Conservation (phyloP, 1,140 invertebrate genomes). For the Tetramorium parvispinum region DNA sequence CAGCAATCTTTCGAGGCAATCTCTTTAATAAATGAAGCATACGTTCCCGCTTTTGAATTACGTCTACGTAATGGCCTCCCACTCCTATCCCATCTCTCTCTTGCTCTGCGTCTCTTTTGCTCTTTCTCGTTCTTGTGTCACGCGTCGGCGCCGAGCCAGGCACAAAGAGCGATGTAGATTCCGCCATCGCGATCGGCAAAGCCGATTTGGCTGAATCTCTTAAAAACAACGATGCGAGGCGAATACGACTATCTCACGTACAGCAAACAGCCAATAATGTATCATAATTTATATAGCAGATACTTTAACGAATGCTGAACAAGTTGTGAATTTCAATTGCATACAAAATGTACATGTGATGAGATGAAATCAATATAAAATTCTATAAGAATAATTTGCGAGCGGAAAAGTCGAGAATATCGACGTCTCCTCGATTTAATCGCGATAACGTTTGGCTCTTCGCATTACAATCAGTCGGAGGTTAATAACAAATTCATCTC, state of each 20-base stretch:
- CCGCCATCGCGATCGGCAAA: constrained; percentile 51
- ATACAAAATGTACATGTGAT: not conserved
- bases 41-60: constrained; percentile 81
- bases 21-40: constrained; percentile 84
- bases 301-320: not conserved
- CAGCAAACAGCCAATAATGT: not conserved
- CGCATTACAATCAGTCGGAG: not conserved
- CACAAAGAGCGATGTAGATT: constrained; percentile 64
- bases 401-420: not conserved
- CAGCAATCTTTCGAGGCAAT: constrained; percentile 83
- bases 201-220: constrained; percentile 61
- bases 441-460: not conserved
- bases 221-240: constrained; percentile 12
- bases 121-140: constrained; percentile 66
- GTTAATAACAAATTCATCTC: constrained; percentile 39
- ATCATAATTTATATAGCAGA: not conserved
- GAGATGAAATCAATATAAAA: not conserved
- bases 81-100: constrained; percentile 26
- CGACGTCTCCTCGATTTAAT: not conserved
- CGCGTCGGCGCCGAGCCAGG: constrained; percentile 65
- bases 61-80: constrained; percentile 79
- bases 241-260: not conserved
- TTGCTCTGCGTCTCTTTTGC: constrained; percentile 20
- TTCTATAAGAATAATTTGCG: not conserved
- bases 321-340: not conserved